phyloP scores from a whole-genome alignment of 2,797 vertebrate species.

The Fundulus diaphanus region DNA sequence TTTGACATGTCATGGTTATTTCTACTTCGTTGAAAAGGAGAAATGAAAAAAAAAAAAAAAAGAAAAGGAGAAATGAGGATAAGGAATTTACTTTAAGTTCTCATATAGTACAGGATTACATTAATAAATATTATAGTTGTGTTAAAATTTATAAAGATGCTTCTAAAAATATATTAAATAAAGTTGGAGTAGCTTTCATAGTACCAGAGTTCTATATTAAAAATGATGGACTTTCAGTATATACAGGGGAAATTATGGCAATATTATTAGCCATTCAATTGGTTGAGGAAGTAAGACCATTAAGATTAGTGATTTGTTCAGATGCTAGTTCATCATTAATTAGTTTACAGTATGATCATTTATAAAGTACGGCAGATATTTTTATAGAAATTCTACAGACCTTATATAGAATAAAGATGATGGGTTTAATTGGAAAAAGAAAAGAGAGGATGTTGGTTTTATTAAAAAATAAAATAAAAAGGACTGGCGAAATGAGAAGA shows the following conservation, averaged over 20 bases:
- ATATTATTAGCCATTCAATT: not conserved
- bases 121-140: too few species aligned
- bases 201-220: constrained; percentile 2
- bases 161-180: too few species aligned
- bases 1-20: not conserved
- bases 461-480: too few species aligned
- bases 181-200: not conserved
- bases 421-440: too few species aligned
- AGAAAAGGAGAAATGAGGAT: not conserved
- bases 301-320: not conserved
- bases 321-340: not conserved
- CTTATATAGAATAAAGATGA: not conserved
- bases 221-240: constrained; percentile 6
- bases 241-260: too few species aligned
- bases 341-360: not conserved
- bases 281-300: not conserved
- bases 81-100: not conserved
- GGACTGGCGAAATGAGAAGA: too few species aligned
- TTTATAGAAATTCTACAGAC: not conserved
- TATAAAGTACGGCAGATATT: not conserved
- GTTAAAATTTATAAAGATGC: too few species aligned
- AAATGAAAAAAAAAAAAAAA: too few species aligned
- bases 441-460: too few species aligned
- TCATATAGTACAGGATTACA: too few species aligned
- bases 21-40: not conserved